A percentile compares a stretch with the other conserved stretches of the same genome.
Evolutionary conservation across 2,888 invertebrate species (phyloP).

Genomic region (Sthenelais limicola): DNA sequence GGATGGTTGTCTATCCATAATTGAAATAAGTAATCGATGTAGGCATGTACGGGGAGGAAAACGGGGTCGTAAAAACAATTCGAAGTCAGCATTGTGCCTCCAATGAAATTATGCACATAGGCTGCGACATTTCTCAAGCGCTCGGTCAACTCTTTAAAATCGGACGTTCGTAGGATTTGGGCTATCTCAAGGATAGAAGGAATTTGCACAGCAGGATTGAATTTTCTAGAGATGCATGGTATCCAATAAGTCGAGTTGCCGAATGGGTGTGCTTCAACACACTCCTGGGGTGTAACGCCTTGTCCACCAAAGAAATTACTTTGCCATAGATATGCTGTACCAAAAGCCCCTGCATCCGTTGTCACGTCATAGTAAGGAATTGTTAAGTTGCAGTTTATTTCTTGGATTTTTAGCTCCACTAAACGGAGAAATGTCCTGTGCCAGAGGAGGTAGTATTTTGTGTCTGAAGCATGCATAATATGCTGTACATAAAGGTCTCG

Average conservation of each 20-base stretch:
- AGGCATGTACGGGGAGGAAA: slow-evolving; percentile 66
- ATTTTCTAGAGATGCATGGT: slow-evolving; percentile 65
- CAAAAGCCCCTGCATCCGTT: slow-evolving; percentile 63
- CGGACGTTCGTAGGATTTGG: slow-evolving; percentile 56
- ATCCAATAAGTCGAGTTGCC: slow-evolving; percentile 60
- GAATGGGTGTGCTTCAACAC: slow-evolving; percentile 62
- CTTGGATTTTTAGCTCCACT: slow-evolving; percentile 64
- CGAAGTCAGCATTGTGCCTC: slow-evolving; percentile 67
- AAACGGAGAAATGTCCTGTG: slow-evolving; percentile 64
- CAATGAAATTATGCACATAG: slow-evolving; percentile 66
- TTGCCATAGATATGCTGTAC: slow-evolving; percentile 65
- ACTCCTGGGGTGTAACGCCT: slow-evolving; percentile 53
- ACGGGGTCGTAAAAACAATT: slow-evolving; percentile 67
- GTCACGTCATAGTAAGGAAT: slow-evolving; percentile 72
- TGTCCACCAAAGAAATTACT: slow-evolving; percentile 68
- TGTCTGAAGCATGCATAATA: slow-evolving; percentile 64
- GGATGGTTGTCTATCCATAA: slow-evolving; percentile 63
- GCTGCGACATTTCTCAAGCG: slow-evolving; percentile 60
- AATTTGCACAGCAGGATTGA: slow-evolving; percentile 60
- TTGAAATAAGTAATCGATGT: slow-evolving; percentile 68
- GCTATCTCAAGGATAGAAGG: slow-evolving; percentile 65
- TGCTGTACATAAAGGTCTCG: slow-evolving; percentile 60
- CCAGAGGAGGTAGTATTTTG: slow-evolving; percentile 66
- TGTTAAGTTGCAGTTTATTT: slow-evolving; percentile 63
- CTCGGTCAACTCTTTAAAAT: slow-evolving; percentile 62